A percentile compares a stretch with the other conserved stretches of the same genome.
phyloP scores from a whole-genome alignment of 2,797 vertebrate species.

The Parambassis ranga region DNA sequence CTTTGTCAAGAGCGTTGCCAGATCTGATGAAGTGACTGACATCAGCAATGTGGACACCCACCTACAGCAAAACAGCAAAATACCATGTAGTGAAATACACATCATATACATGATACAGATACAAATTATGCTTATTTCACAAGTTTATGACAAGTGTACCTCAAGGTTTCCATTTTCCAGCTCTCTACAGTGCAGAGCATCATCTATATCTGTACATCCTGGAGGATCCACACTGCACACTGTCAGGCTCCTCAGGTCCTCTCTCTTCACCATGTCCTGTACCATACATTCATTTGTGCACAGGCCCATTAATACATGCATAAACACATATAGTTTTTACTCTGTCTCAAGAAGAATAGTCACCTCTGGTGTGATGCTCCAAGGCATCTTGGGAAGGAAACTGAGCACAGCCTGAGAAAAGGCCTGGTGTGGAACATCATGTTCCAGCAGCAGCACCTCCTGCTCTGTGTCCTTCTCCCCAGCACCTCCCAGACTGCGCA shows the following conservation, averaged over 20 bases:
- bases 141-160: conserved; percentile 66
- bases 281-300: neutral
- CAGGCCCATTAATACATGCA: neutral
- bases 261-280: conserved; percentile 88
- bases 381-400: conserved; percentile 94
- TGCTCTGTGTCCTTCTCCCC: conserved; percentile 96
- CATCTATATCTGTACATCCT: conserved; percentile 97
- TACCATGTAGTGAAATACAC: neutral
- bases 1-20: conserved; percentile 93
- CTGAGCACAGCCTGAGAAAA: conserved; percentile 94
- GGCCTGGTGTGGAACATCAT: conserved; percentile 95
- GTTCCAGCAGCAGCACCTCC: conserved; percentile 94
- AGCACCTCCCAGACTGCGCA: conserved; percentile 88
- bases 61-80: conserved; percentile 75
- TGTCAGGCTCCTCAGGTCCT: conserved; percentile 86
- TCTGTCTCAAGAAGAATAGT: neutral
- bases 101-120: neutral
- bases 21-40: conserved; percentile 98
- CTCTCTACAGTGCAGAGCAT: conserved; percentile 90
- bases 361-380: conserved; percentile 91
- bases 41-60: conserved; percentile 97
- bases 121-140: too few relatives aligned
- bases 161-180: conserved; percentile 91
- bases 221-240: conserved; percentile 98
- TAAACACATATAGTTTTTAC: neutral